Evolutionary conservation across 2,113 vertebrate species (phyloP), one percentile per base, ranked within the genome.

Genomic region (Eidolon helvum): DNA sequence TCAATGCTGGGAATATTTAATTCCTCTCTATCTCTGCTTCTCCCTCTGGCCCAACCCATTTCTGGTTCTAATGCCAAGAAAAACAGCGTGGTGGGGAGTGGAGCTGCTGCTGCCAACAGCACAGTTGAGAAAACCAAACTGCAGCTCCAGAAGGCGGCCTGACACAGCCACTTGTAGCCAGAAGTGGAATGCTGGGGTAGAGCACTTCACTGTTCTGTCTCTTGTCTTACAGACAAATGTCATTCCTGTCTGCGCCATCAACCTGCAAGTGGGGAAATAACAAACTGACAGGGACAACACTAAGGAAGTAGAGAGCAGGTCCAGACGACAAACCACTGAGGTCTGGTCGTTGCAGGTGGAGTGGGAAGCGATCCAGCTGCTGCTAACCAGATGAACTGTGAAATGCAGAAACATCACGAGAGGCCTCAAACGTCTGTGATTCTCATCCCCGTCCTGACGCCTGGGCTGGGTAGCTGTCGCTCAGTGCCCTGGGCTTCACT

Each of bases 171-270:
- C 77, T 74, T 93, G 95, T 45, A 95, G 93, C 79, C 91, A 90
- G 89, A 43, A 84, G 57, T 88, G 93, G 74, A 95, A 35, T 90
- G 88, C 57, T 45, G 45, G 84, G 59, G 48, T 35, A 22, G 14
- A 87, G 24, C 0, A 0, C 69, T 10, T 79, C 11, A 4, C 35
- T 82, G 16, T 53, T 83, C 66, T 48, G 69, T 86, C 74, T 85
- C 82, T 94, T 94, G 94, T 10, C 65, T 71, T 28, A 33, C 18
- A 78, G 71, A 97, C 94, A 96, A 87, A 90, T 84, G 84, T 75
- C 72, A 72, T 88, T 75, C 80, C 77, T 68, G 38, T 63, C 72
- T 59, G 74, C 14, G 59, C 50, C 72, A 48, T 43, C 68, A 87
- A 10, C 28, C 11, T 19, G 43, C 38, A 66, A n/a, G 71, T 12